These are phyloP conservation scores for Cartodere bifasciata DNA, from an alignment of 2,888 invertebrate species.

Conservation along the genomic window DNA sequence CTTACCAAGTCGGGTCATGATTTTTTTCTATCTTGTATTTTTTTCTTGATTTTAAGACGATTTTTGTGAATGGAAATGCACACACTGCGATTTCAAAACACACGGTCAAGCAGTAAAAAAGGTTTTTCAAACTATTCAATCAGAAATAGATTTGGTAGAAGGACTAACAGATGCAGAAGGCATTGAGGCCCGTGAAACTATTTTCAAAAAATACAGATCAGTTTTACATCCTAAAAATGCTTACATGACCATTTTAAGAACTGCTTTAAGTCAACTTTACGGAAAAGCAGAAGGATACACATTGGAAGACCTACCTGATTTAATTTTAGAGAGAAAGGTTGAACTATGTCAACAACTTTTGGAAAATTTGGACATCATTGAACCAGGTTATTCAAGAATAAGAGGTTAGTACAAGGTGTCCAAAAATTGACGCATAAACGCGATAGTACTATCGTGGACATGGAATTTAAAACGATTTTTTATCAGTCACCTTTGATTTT, in stretches of 20 bases:
- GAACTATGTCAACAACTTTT: constrained; percentile 59
- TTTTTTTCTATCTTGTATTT: no score
- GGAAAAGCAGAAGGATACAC: constrained; percentile 61
- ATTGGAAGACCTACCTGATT: constrained; percentile 58
- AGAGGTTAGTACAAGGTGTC: constrained; percentile 56
- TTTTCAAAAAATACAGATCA: constrained; percentile 24
- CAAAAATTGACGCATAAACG: no score
- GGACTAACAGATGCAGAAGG: constrained; percentile 43
- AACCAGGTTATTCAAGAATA: constrained; percentile 65
- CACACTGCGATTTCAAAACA: constrained; percentile 53
- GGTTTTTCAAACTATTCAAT: constrained; percentile 50
- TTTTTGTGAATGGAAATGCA: constrained; percentile 47
- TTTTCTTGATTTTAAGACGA: constrained; percentile 15
- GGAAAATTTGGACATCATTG: constrained; percentile 54
- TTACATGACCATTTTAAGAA: constrained; percentile 51
- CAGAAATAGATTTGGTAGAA: constrained; percentile 53
- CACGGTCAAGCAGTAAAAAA: constrained; percentile 47
- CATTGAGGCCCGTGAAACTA: constrained; percentile 51
- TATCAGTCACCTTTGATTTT: no score
- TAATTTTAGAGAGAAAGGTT: constrained; percentile 60
- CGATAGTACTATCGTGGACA: no score
- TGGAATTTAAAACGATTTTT: no score
- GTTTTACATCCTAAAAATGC: constrained; percentile 69
- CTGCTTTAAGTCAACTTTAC: constrained; percentile 63
- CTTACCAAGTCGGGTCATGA: no score